These are phyloP conservation scores for Reticulitermes speratus DNA, from an alignment of 1,140 invertebrate genomes.

Conservation along the genomic window DNA sequence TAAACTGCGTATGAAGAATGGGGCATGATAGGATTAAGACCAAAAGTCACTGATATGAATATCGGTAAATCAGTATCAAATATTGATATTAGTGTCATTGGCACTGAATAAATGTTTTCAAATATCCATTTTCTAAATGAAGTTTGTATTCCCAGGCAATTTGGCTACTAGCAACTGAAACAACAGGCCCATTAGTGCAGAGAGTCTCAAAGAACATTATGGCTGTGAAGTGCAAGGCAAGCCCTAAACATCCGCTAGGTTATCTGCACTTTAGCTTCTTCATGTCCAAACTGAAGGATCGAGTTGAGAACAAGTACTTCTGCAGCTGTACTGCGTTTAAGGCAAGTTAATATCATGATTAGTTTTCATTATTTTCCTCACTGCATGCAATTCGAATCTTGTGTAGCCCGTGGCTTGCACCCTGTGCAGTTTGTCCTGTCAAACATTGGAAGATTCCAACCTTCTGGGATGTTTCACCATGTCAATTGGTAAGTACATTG, in stretches of 20 bases:
- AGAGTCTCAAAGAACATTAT: conserved; percentile 74
- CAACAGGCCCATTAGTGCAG: conserved; percentile 69
- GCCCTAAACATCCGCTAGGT: conserved; percentile 68
- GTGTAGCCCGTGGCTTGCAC: no score
- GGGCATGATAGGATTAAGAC: no score
- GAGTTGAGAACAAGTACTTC: conserved; percentile 59
- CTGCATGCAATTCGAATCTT: no score
- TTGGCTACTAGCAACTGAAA: conserved; percentile 62
- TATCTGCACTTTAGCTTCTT: conserved; percentile 73
- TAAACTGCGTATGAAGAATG: background rate
- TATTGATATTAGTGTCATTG: conserved; percentile 28
- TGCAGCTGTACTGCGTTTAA: conserved; percentile 66
- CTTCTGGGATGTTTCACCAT: no score
- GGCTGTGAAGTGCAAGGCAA: conserved; percentile 73
- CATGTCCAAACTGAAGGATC: conserved; percentile 54
- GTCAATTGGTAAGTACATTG: no score
- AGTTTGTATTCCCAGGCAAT: conserved; percentile 47
- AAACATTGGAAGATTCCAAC: no score
- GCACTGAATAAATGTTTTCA: background rate
- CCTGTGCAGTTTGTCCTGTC: no score
- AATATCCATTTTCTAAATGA: background rate
- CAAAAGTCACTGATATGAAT: no score
- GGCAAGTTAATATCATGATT: conserved; percentile 41
- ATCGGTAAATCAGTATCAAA: background rate
- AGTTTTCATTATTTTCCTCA: no score